These are phyloP conservation scores for Virgularia gustaviana DNA, from an alignment of 92 coral and sea anemone species.

Conservation along the genomic window DNA sequence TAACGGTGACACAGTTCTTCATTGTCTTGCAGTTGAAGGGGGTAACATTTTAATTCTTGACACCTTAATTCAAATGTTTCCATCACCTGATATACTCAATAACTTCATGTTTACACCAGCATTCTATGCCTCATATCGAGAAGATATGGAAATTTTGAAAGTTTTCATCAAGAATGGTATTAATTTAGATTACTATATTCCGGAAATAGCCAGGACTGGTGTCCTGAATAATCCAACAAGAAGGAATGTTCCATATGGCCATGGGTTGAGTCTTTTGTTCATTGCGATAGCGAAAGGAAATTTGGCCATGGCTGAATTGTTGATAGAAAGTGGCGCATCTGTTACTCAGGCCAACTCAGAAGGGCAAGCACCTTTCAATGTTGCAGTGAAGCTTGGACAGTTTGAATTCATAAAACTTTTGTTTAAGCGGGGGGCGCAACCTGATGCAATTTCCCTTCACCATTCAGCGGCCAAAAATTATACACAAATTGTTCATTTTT, in stretches of 20 bases:
- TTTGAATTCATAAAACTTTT: slow-evolving; percentile 45
- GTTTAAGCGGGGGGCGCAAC: slow-evolving; percentile 40
- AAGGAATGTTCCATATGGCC: too few relatives aligned
- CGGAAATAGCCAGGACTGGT: background rate
- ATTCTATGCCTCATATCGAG: slow-evolving; percentile 59
- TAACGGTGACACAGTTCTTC: slow-evolving; percentile 43
- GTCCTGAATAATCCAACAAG: slow-evolving; percentile 56
- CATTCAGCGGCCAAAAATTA: slow-evolving; percentile 64
- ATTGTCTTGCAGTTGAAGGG: slow-evolving; percentile 51
- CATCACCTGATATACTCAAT: slow-evolving; percentile 44
- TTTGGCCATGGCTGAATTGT: slow-evolving; percentile 39
- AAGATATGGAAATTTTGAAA: slow-evolving; percentile 48
- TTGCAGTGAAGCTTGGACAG: slow-evolving; percentile 61
- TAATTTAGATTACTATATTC: slow-evolving; percentile 30
- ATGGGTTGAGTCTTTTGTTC: too few relatives aligned
- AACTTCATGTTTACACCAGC: slow-evolving; percentile 63
- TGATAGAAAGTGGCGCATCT: slow-evolving; percentile 37
- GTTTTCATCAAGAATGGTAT: slow-evolving; percentile 52
- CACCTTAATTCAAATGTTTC: slow-evolving; percentile 46
- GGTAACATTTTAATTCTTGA: slow-evolving; percentile 33
- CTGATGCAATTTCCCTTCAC: slow-evolving; percentile 62
- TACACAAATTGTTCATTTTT: slow-evolving; percentile 40
- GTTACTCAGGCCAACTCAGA: slow-evolving; percentile 22
- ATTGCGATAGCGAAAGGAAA: slow-evolving; percentile 54
- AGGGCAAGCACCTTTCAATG: slow-evolving; percentile 48